Evolutionary conservation across 2,888 invertebrate genomes (phyloP), one percentile per base, ranked within the genome.

Genomic region (Latrodectus hesperus): DNA sequence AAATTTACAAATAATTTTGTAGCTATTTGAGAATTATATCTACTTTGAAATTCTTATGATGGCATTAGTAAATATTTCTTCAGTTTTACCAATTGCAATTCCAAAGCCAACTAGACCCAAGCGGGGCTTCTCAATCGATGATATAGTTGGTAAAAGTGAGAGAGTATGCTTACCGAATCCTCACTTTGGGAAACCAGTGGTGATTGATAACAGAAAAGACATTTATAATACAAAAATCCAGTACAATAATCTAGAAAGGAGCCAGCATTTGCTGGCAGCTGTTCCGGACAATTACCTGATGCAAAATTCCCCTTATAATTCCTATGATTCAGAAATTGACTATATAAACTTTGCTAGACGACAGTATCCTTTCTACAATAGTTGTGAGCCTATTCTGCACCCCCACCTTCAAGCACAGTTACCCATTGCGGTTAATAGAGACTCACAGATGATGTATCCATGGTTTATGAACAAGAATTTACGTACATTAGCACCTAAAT

Each of bases 121-220:
- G 38, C 14, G 22, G 38, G 80, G 80, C 12, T 80, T 80, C 65
- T 80, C 80, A 38, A 80, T 80, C 49, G 80, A 80, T 49, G 80
- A 80, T 49, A 38, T 80, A n/a, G 80, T 80, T 16, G 80, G 79
- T 8, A 79, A 17, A 9, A 80, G 22, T 51, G 60, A 38, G 1
- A 60, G n/a, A 10, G 14, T 49, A 12, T 51, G 72, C 3, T 65
- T 49, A 4, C 67, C 75, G 10, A 64, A 26, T n/a, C 22, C 38
- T 9, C 70, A 26, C 9, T 2, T 9, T 22, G 38, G 12, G 38
- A 70, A 22, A 70, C 70, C 70, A 26, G 70, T 26, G 10, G 38
- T 14, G 17, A 26, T 38, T 26, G 14, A 12, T 14, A 55, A 14
- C 16, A 55, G 16, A 55, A 55, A 55, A 55, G 8, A 55, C 55